A percentile compares a stretch with the other conserved stretches of the same genome.
These are phyloP conservation scores for Aphidius gifuensis DNA, from an alignment of 1,140 invertebrate species.

Conservation along the genomic window DNA sequence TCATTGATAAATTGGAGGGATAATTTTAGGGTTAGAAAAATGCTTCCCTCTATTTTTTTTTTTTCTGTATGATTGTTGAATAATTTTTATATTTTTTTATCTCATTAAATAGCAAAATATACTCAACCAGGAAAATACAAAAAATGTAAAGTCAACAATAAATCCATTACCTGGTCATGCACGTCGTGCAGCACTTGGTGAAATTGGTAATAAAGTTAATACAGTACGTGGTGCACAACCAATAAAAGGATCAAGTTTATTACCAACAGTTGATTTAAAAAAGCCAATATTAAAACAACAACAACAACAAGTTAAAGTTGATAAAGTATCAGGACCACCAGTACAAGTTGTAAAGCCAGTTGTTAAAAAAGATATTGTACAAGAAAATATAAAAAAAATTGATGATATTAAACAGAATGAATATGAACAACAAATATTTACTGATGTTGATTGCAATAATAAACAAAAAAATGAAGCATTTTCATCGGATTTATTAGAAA, in stretches of 20 bases:
- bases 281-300: conserved; percentile 18
- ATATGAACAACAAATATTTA: background rate
- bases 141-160: conserved; percentile 38
- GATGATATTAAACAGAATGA: conserved; percentile 1
- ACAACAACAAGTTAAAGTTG: conserved; percentile 19
- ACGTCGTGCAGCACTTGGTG: conserved; percentile 46
- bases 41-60: too few relatives aligned
- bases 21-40: too few relatives aligned
- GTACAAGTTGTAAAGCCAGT: conserved; percentile 39
- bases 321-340: conserved; percentile 32
- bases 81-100: background rate
- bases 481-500: conserved; percentile 41
- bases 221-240: conserved; percentile 33
- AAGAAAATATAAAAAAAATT: background rate
- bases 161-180: conserved; percentile 31
- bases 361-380: conserved; percentile 28
- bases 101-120: conserved; percentile 30
- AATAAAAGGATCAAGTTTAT: conserved; percentile 37
- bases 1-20: too few relatives aligned
- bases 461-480: conserved; percentile 36
- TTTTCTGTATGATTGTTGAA: too few relatives aligned
- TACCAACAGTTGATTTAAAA: conserved; percentile 31
- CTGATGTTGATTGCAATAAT: conserved; percentile 16
- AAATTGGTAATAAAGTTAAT: conserved; percentile 52
- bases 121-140: conserved; percentile 48